These are phyloP conservation scores for Carpatolechia fugitivella DNA, from an alignment of 2,888 invertebrate genomes.

Conservation along the genomic window DNA sequence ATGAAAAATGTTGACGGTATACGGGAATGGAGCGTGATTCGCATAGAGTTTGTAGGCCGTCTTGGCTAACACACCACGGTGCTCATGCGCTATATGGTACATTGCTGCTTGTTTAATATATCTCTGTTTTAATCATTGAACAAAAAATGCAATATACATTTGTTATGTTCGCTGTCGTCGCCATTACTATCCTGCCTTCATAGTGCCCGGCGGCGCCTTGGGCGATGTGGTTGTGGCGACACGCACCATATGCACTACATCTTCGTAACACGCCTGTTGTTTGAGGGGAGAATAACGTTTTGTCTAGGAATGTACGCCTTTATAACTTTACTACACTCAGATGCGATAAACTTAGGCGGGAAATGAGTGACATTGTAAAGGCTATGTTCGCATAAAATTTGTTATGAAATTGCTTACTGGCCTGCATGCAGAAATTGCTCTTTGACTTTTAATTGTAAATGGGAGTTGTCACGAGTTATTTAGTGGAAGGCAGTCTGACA, in stretches of 20 bases:
- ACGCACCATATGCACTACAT: conserved; percentile 17
- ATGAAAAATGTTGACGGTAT: conserved; percentile 55
- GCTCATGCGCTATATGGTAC: not conserved
- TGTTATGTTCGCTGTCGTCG: not conserved
- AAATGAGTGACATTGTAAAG: no score
- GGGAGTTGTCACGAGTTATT: no score
- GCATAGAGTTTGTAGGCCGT: conserved; percentile 26
- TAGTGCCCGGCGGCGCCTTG: conserved; percentile 5
- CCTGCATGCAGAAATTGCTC: not conserved
- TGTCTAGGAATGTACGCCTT: not conserved
- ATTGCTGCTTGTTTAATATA: not conserved
- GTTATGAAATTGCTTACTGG: no score
- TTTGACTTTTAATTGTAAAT: no score
- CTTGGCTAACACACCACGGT: not conserved
- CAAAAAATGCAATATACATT: not conserved
- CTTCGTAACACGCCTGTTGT: conserved; percentile 8
- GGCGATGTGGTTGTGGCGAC: conserved; percentile 17
- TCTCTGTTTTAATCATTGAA: not conserved
- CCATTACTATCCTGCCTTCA: not conserved
- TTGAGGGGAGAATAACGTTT: conserved; percentile 6
- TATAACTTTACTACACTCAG: not conserved
- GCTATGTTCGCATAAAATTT: no score
- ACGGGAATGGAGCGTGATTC: conserved; percentile 47
- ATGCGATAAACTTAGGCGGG: not conserved
- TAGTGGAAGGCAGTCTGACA: no score